A percentile compares a stretch with the other conserved stretches of the same genome.
Conservation (phyloP, 2,113 vertebrate genomes). For the Dipodomys merriami region DNA sequence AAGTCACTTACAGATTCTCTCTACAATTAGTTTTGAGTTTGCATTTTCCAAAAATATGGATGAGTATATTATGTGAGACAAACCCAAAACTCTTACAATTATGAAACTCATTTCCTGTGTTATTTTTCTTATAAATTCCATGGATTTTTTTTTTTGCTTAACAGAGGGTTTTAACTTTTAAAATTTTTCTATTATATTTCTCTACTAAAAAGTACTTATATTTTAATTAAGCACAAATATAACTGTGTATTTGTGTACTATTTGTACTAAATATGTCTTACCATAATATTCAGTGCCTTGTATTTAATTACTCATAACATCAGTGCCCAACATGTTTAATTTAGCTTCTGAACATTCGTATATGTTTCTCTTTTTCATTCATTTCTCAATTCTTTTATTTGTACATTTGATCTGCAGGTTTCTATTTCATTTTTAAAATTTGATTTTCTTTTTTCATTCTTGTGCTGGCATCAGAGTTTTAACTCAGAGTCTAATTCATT, state of each 20-base stretch:
- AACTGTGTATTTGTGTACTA: not conserved
- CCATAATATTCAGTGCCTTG: too few species aligned
- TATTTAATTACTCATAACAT: not conserved
- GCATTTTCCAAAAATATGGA: not conserved
- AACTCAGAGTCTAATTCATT: too few species aligned
- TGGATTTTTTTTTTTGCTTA: not conserved
- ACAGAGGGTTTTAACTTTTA: not conserved
- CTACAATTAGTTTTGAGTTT: constrained; percentile 32
- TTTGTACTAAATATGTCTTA: too few species aligned
- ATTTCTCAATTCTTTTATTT: not conserved
- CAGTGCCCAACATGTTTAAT: not conserved
- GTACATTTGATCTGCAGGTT: not conserved
- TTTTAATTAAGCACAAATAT: not conserved
- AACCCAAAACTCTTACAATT: not conserved
- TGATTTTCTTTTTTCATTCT: too few species aligned
- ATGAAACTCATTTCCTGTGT: not conserved
- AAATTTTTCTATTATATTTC: not conserved
- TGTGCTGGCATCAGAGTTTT: too few species aligned
- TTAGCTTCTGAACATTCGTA: not conserved
- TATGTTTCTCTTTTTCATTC: not conserved
- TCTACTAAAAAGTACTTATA: not conserved
- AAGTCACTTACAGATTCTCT: not conserved
- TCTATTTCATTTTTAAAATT: not conserved
- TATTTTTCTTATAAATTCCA: not conserved
- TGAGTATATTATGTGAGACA: not conserved